Base-by-base conservation (phyloP, 2,113 vertebrate species). In the Sinocyclocheilus rhinocerous region DNA sequence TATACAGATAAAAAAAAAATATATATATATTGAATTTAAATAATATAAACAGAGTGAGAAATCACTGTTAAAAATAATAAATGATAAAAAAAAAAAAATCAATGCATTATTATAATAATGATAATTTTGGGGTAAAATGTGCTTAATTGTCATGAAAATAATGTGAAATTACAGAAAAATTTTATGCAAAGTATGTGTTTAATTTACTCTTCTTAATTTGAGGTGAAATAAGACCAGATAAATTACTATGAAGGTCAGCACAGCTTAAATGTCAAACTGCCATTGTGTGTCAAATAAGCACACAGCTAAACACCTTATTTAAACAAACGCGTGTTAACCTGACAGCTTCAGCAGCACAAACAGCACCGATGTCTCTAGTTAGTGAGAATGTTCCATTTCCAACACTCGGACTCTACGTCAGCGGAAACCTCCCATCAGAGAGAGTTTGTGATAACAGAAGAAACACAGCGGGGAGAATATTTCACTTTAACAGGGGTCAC, bases 391-490 rank as follows among this genome's bases (percentile, higher is more conserved):
- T 65, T 48, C 61, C 79, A 48, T 48, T 67, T 50, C 12, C n/a
- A 39, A 24, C n/a, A 16, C 18, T 78, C 50, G 12, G 59, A 29
- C 42, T 18, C 69, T 11, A 59, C 36, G 11, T n/a, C 48, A 61
- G 33, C 22, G 57, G 59, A 81, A 65, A 81, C 39, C n/a, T 50
- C 42, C 79, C 79, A 67, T 67, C 59, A 6, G 24, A 67, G 48
- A 63, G 50, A 48, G 57, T 75, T 24, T 61, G 50, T 45, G 36
- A 48, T 76, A 29, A 63, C 63, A 42, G 48, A 67, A 63, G 57
- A 65, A 73, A 20, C 22, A 73, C 24, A 57, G 18, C 73, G 16
- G 52, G 81, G 81, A 29, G 42, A 86, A 83, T 80, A 85, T 79
- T 79, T 79, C 72, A 83, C 84, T 22, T 52, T 15, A 82, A 63